These are phyloP conservation scores for Ceramica pisi DNA, from an alignment of 2,888 invertebrate species.

Conservation along the genomic window DNA sequence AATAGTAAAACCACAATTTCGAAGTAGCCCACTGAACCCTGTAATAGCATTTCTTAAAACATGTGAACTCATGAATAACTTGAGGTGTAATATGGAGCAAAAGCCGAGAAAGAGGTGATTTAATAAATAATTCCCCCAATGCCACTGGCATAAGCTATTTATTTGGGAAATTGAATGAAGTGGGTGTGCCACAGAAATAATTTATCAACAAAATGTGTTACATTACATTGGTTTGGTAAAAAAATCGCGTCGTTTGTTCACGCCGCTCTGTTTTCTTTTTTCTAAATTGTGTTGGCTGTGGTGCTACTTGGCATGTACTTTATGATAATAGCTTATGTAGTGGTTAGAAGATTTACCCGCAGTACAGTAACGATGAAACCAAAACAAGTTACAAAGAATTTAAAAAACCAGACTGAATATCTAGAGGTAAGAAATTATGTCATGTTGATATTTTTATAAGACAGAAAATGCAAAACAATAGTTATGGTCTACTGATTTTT, in stretches of 20 bases:
- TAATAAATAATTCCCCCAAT: conserved; percentile 72
- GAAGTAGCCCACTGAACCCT: conserved; percentile 10
- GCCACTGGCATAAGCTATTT: conserved; percentile 75
- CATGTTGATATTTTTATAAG: no score
- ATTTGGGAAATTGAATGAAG: conserved; percentile 77
- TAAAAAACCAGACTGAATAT: no score
- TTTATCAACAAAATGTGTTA: conserved; percentile 79
- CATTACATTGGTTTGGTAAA: conserved; percentile 72
- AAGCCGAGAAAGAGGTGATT: conserved; percentile 67
- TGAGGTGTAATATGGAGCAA: conserved; percentile 68
- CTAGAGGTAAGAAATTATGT: no score
- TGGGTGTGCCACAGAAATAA: conserved; percentile 73
- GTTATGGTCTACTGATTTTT: no score
- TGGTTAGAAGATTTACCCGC: neutral
- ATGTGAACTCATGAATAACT: conserved; percentile 72
- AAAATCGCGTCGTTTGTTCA: conserved; percentile 73
- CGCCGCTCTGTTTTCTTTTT: conserved; percentile 62
- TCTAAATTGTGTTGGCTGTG: conserved; percentile 46
- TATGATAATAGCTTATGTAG: neutral
- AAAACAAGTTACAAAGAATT: no score
- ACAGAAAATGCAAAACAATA: no score
- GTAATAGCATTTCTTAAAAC: conserved; percentile 67
- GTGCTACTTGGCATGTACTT: neutral
- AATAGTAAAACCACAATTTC: neutral
- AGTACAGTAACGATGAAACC: no score